These are phyloP conservation scores for Amaurobius ferox DNA, from an alignment of 2,888 invertebrate species.

Conservation along the genomic window DNA sequence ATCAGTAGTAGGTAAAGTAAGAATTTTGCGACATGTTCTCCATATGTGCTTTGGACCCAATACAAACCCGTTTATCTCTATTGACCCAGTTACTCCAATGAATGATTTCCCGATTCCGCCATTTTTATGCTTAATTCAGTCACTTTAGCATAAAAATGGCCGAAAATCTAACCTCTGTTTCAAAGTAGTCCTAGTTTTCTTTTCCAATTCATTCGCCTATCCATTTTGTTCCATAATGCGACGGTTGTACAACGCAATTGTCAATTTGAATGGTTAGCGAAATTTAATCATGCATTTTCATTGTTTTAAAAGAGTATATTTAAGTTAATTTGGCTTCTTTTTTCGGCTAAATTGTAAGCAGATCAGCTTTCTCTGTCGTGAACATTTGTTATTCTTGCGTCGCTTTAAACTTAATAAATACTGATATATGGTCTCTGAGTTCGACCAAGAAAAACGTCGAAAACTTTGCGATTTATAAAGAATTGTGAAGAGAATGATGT, in stretches of 20 bases:
- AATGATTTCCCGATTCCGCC: too few species aligned
- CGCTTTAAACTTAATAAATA: background rate
- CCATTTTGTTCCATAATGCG: background rate
- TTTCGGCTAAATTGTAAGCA: background rate
- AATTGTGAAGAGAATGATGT: too few species aligned
- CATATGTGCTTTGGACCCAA: too few species aligned
- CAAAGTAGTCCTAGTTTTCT: too few species aligned
- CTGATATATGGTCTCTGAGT: background rate
- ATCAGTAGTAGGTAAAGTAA: too few species aligned
- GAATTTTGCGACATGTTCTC: too few species aligned
- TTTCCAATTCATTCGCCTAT: background rate
- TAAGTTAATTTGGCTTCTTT: constrained; percentile 4
- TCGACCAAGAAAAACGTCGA: too few species aligned
- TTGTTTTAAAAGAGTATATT: background rate
- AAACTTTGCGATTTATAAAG: too few species aligned
- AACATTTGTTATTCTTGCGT: background rate
- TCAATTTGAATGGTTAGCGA: constrained; percentile 4
- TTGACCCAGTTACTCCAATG: too few species aligned
- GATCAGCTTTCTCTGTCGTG: background rate
- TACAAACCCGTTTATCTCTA: too few species aligned
- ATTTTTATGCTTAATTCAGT: background rate
- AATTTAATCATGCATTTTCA: background rate
- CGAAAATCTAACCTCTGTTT: too few species aligned
- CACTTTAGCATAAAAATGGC: too few species aligned
- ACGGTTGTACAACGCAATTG: background rate